Evolutionary conservation across 2,113 vertebrate species (phyloP), one percentile per base, ranked within the genome.

Genomic region (Ondatra zibethicus): DNA sequence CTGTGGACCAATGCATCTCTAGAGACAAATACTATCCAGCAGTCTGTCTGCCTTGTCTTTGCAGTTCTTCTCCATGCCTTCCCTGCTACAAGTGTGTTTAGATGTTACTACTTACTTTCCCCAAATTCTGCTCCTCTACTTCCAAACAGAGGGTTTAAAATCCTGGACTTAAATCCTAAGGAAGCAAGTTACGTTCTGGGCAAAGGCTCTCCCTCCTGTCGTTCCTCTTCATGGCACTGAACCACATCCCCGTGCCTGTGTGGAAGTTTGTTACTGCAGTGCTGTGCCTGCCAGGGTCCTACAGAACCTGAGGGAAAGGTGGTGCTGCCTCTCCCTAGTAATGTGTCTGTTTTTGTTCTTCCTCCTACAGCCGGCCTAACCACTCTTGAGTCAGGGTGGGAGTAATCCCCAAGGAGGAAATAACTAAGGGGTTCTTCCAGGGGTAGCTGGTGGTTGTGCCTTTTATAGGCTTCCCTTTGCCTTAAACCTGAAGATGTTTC

Each of bases 401-500:
- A 76, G 21, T 42, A 10, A 77, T 61, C 92, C 82, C 77, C 52
- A 66, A 87, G 82, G 45, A 93, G 68, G 73, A 95, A 50, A 88
- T 75, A 82, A 31, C 36, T 81, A 63, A 96, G 94, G 95, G 91
- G 81, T 77, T 94, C 45, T 89, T 97, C 73, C 13, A 16, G 31
- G 27, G 80, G 96, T 88, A 76, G 75, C 94, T 50, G 94, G 89
- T 97, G 96, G 85, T 93, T 77, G 92, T 97, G 96, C 96, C 97
- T 98, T 97, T 96, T 89, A 85, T 96, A 91, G 96, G 96, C 95
- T 97, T 96, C 98, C 97, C 97, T 98, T 98, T 99, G 98, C 99
- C 98, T 98, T 98, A 98, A 98, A 96, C 98, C 97, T 98, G 96
- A 92, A 96, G n/a, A 68, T 80, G 91, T 95, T 70, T 97, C 88